A percentile compares a stretch with the other conserved stretches of the same genome.
These are phyloP conservation scores for Serranus cabrilla DNA, from an alignment of 2,797 vertebrate genomes.

Conservation along the genomic window DNA sequence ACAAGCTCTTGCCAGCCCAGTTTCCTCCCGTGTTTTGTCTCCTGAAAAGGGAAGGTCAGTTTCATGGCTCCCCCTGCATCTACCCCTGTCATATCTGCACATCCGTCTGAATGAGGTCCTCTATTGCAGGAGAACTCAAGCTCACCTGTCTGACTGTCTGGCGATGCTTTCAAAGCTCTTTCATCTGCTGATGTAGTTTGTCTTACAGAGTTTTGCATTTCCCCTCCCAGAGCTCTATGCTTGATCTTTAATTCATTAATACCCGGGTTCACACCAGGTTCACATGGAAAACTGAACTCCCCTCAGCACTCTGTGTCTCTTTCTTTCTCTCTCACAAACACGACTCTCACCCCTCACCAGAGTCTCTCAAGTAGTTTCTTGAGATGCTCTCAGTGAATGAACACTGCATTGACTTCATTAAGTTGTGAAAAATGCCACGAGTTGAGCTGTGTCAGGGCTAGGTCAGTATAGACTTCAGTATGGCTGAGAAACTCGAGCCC, in stretches of 20 bases:
- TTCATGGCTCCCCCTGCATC: constrained; percentile 4
- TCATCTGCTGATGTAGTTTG: constrained; percentile 71
- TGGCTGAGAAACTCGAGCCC: not conserved
- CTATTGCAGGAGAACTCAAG: constrained; percentile 37
- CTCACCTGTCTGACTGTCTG: constrained; percentile 74
- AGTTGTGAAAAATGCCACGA: not conserved
- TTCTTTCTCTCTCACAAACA: constrained; percentile 22
- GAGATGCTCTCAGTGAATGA: constrained; percentile 15
- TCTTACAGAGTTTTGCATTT: constrained; percentile 68
- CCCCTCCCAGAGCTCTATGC: constrained; percentile 59
- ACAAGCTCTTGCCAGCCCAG: not conserved
- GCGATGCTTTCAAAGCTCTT: constrained; percentile 59
- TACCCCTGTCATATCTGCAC: constrained; percentile 13
- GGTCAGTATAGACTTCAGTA: constrained; percentile 4
- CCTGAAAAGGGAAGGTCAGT: not conserved
- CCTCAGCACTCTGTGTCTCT: constrained; percentile 35
- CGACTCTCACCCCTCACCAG: constrained; percentile 22
- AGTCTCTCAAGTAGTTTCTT: constrained; percentile 25
- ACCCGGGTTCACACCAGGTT: constrained; percentile 73
- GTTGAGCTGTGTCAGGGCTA: not conserved
- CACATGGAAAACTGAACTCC: constrained; percentile 55
- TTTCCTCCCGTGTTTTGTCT: not conserved
- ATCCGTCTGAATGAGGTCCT: constrained; percentile 32
- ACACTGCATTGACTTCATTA: constrained; percentile 22
- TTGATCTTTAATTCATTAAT: constrained; percentile 85